A percentile compares a stretch with the other conserved stretches of the same genome.
phyloP scores from a whole-genome alignment of 1,140 invertebrate genomes.

The Drosophila persimilis region DNA sequence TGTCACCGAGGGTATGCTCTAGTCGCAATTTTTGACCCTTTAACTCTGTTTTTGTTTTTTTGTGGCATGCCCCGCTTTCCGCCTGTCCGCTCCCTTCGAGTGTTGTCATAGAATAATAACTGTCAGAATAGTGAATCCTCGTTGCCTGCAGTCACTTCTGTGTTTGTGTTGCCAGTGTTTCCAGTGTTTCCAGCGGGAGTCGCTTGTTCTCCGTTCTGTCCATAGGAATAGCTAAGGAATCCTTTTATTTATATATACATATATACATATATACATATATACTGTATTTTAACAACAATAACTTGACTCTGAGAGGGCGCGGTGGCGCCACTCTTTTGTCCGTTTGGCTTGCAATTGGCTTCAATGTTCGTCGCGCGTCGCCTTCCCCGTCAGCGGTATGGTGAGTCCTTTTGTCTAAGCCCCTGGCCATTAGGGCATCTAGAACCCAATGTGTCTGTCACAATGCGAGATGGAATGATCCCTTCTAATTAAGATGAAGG shows the following conservation, averaged over 20 bases:
- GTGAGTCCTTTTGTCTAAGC: constrained; percentile 10
- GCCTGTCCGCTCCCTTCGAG: not conserved
- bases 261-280: no score
- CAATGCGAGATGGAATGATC: no score
- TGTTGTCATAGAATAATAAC: constrained; percentile 14
- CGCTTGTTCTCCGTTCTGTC: not conserved
- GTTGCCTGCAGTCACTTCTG: constrained; percentile 1
- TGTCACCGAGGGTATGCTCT: no score
- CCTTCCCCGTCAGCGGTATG: not conserved
- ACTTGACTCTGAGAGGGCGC: constrained; percentile 5
- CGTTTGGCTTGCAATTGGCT: constrained; percentile 13
- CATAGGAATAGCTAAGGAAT: no score
- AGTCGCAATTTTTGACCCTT: no score
- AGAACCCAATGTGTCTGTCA: no score
- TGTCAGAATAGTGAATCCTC: constrained; percentile 12
- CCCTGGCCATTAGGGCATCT: not conserved
- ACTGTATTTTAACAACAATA: constrained; percentile 18
- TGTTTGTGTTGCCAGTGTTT: not conserved
- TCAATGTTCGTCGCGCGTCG: constrained; percentile 8
- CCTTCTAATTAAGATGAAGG: constrained; percentile 13
- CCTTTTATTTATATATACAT: no score
- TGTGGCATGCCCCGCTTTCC: not conserved
- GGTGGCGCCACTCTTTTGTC: constrained; percentile 14
- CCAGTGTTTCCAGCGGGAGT: not conserved
- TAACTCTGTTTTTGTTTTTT: not conserved